Conservation (phyloP, 2,113 vertebrate genomes). For the Seriola rivoliana region DNA sequence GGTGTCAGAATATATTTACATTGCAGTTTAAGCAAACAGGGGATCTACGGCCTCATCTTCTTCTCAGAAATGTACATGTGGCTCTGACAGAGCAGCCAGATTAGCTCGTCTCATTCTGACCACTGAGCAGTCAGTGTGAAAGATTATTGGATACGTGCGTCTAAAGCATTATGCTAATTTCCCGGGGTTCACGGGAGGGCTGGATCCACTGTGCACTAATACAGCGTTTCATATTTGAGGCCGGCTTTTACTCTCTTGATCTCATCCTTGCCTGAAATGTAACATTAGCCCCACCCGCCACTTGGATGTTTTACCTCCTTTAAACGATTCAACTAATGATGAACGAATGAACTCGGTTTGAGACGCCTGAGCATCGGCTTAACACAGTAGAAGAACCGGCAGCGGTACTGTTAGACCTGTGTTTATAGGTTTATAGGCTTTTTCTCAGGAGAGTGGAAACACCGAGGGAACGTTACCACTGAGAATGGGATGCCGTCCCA, state of each 20-base stretch:
- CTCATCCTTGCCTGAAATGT: constrained; percentile 47
- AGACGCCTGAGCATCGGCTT: constrained; percentile 42
- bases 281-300: constrained; percentile 2
- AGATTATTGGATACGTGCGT: constrained; percentile 13
- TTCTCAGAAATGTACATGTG: background rate
- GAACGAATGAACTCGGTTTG: constrained; percentile 32
- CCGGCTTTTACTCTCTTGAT: constrained; percentile 51
- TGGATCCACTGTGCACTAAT: constrained; percentile 21
- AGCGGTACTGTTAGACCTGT: constrained; percentile 31
- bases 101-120: constrained; percentile 17
- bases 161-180: constrained; percentile 48
- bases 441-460: constrained; percentile 53
- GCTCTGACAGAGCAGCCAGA: background rate
- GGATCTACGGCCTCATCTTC: background rate
- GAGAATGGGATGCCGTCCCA: constrained; percentile 57
- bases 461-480: constrained; percentile 45
- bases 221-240: constrained; percentile 31
- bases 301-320: constrained; percentile 7
- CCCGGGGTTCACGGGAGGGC: constrained; percentile 24
- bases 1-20: constrained; percentile 16
- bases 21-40: constrained; percentile 13
- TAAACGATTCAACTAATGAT: constrained; percentile 41
- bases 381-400: constrained; percentile 36
- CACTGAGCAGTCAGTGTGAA: constrained; percentile 3
- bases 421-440: constrained; percentile 51